phyloP scores from a whole-genome alignment of 2,888 invertebrate species.

The Cabera pusaria region DNA sequence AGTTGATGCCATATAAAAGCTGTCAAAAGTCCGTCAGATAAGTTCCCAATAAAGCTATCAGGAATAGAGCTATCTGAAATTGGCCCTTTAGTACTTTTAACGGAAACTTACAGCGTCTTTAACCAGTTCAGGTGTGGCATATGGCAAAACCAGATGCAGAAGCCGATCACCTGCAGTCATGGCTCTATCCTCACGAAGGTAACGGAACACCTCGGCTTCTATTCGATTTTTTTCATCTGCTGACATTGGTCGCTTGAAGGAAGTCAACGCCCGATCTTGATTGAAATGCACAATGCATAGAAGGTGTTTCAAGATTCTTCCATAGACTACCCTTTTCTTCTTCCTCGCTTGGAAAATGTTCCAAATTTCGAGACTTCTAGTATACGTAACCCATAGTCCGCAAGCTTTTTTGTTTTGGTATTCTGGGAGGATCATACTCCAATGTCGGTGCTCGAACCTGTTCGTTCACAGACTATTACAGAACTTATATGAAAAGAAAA shows the following conservation, averaged over 20 bases:
- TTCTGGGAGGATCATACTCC: constrained; percentile 67
- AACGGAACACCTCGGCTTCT: constrained; percentile 45
- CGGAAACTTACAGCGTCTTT: constrained; percentile 38
- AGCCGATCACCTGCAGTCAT: too few species aligned
- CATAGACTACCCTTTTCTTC: constrained; percentile 46
- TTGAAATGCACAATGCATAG: constrained; percentile 60
- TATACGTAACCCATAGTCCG: constrained; percentile 57
- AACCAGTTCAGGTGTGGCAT: constrained; percentile 56
- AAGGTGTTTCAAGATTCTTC: constrained; percentile 49
- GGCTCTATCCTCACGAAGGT: constrained; percentile 44
- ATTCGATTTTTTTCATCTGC: constrained; percentile 49
- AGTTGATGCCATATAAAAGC: too few species aligned
- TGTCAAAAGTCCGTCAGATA: too few species aligned
- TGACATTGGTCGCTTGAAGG: constrained; percentile 30
- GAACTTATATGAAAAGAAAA: too few species aligned
- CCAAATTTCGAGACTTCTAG: constrained; percentile 65
- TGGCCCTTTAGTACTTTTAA: too few species aligned
- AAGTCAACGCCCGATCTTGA: constrained; percentile 30
- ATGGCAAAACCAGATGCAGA: constrained; percentile 41
- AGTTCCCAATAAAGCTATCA: too few species aligned
- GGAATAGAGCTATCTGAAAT: too few species aligned
- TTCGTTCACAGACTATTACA: too few species aligned
- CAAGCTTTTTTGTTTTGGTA: constrained; percentile 47
- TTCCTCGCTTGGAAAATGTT: constrained; percentile 49
- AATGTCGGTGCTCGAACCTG: constrained; percentile 64